Evolutionary conservation across 2,797 vertebrate genomes (phyloP), one percentile per base, ranked within the genome.

Genomic region (Alexandromys oeconomus): DNA sequence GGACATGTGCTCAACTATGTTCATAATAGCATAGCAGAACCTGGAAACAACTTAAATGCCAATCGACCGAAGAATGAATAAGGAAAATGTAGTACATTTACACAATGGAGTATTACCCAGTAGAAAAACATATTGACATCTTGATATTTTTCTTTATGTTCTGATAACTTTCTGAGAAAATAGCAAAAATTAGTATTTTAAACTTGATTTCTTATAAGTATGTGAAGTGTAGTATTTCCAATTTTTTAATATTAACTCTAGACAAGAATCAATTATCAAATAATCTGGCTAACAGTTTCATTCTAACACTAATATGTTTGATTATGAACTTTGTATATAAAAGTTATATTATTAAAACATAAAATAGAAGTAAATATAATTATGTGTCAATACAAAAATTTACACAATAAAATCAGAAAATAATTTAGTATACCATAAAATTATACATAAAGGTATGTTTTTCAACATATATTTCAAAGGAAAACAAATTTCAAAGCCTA

Each of bases 81-180:
- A 57, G 54, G 54, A 57, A 57, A 57, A 57, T 57, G 54, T 21
- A 6, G 54, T 6, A 57, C 1, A 57, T 57, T 57, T 19, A 19
- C 54, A 21, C 0, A 57, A 19, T 57, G 54, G 54, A 6, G 17
- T 2, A 57, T 5, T 57, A 6, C 54, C 6, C 54, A 21, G 17
- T 0, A 57, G 17, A 57, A 57, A 57, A 57, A 57, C 19, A 6
- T 19, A 57, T 6, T 1, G 6, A 19, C 0, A 57, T 40, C 27
- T 82, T 29, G 54, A 59, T 74, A 29, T 59, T 90, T 93, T 77
- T 6, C 51, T n/a, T 84, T 92, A n/a, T 31, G 3, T 69, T 93
- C 40, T 82, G 34, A 59, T 40, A 77, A 81, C 23, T 82, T 92
- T 6, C 67, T n/a, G 15, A 85, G 21, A 29, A 71, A 10, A 0